Evolutionary conservation across 1,140 invertebrate genomes (phyloP).

Genomic region (Nebria ingens): DNA sequence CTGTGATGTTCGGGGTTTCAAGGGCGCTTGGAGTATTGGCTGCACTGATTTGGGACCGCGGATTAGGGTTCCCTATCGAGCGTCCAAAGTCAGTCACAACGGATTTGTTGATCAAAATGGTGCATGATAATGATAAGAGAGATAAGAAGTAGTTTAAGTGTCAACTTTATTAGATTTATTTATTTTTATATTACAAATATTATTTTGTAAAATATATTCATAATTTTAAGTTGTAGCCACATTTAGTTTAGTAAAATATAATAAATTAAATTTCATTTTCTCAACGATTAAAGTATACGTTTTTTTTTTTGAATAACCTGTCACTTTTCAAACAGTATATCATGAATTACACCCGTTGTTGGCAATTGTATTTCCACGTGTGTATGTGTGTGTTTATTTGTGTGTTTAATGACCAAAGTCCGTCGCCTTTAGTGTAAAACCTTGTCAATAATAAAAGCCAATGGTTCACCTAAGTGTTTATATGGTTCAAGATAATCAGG

Average conservation of each 20-base stretch:
- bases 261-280: neutral
- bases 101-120: constrained; percentile 62
- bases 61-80: constrained; percentile 89
- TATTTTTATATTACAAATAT: too few relatives aligned
- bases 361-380: neutral
- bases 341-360: neutral
- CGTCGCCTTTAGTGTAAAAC: neutral
- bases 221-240: too few relatives aligned
- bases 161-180: too few relatives aligned
- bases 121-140: too few relatives aligned
- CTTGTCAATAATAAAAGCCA: neutral
- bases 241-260: neutral
- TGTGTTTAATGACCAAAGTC: too few relatives aligned
- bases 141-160: too few relatives aligned
- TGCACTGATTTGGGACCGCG: constrained; percentile 90
- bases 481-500: too few relatives aligned
- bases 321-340: neutral
- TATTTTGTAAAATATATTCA: too few relatives aligned
- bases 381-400: too few relatives aligned
- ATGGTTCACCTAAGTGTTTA: too few relatives aligned
- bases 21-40: constrained; percentile 85
- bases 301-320: neutral
- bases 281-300: neutral
- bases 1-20: constrained; percentile 93
- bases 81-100: constrained; percentile 93